Base-by-base conservation (phyloP, 2,888 invertebrate species). In the Atrina japonica region DNA sequence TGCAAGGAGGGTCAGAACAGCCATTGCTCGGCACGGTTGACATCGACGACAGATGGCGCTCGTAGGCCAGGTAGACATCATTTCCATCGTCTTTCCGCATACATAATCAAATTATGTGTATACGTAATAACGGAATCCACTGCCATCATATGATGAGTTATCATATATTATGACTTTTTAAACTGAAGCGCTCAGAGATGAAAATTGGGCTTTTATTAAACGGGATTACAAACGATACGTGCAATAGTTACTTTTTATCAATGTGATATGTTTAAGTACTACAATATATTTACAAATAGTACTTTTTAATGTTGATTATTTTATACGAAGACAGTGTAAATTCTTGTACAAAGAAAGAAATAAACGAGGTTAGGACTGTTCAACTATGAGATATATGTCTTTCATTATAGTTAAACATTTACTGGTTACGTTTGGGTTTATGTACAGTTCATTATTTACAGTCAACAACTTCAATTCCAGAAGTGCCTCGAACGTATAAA, bases 11-110 rank as follows among this genome's bases (percentile, higher is more conserved):
- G 63, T 23, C 35, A 27, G 66, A 29, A 25, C 25, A 25, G 63
- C 63, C 63, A 67, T 63, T 67, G 67, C 71, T 72, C 71, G 71
- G 71, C 71, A 72, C 71, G 56, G 67, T 41, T 16, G 55, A n/a
- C 25, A 50, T 43, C 29, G 25, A 49, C 64, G 30, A 27, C 50
- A 64, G 53, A 29, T 63, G 63, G 63, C 64, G 41, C 64, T 64
- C 40, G 50, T 25, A 53, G 64, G 27, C 41, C 27, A 43, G 49
- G 23, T 18, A 14, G 27, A 64, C 64, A 29, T 25, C 49, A 35
- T 56, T 56, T 40, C 5, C 40, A 56, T 52, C 52, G 25, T 52
- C 5, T 52, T 21, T 18, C n/a, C 6, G 23, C 6, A 6, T 16
- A 35, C 30, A 35, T 30, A 27, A 49, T 56, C 56, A 56, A 40